A percentile compares a stretch with the other conserved stretches of the same genome.
Conservation (phyloP, 1,140 invertebrate genomes). For the Drosophila arawakana region DNA sequence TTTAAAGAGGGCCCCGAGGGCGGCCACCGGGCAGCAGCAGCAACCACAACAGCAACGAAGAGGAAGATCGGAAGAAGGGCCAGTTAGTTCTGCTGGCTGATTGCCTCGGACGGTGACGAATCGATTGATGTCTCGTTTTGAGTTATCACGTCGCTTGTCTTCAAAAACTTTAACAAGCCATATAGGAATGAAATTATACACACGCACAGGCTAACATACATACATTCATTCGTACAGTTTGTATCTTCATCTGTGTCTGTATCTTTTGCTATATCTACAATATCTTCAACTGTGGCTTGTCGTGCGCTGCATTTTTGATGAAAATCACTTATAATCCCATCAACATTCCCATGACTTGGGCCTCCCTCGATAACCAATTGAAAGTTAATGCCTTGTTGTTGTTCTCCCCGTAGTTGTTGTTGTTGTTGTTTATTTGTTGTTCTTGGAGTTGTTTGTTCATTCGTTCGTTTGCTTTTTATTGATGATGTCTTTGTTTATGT, state of each 20-base stretch:
- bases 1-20: conserved; percentile 69
- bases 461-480: conserved; percentile 69
- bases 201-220: conserved; percentile 21
- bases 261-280: conserved; percentile 15
- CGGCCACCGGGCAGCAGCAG: conserved; percentile 56
- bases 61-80: conserved; percentile 28
- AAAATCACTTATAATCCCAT: conserved; percentile 82
- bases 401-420: conserved; percentile 16
- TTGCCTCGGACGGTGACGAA: conserved; percentile 74
- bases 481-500: conserved; percentile 82
- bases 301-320: conserved; percentile 81
- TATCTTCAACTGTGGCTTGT: conserved; percentile 47
- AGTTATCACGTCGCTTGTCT: conserved; percentile 78
- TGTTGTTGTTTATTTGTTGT: conserved; percentile 23
- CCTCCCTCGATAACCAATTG: conserved; percentile 61
- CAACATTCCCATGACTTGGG: conserved; percentile 73
- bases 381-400: conserved; percentile 66
- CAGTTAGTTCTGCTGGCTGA: conserved; percentile 76
- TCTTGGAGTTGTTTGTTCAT: conserved; percentile 10
- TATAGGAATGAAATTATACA: conserved; percentile 48
- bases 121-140: conserved; percentile 80
- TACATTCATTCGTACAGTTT: conserved; percentile 9
- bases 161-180: conserved; percentile 74
- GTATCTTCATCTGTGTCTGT: conserved; percentile 26
- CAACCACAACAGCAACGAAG: conserved; percentile 3